Evolutionary conservation across 2,888 invertebrate genomes (phyloP).

Genomic region (Meiosimyza decipiens): DNA sequence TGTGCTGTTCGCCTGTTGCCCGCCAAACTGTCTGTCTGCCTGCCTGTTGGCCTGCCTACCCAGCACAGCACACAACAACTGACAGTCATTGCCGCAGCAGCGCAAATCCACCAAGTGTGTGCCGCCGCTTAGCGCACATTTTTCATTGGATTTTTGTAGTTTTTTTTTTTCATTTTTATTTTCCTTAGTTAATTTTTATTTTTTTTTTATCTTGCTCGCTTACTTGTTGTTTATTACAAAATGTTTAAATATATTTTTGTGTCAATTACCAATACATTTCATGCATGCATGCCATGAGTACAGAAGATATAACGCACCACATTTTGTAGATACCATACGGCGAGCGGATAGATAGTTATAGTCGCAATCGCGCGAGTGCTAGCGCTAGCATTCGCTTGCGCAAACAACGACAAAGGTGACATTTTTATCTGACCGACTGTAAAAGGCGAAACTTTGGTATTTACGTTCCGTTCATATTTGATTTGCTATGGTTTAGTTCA

Average conservation of each 20-base stretch:
- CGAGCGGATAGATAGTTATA: too few relatives aligned
- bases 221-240: slow-evolving; percentile 27
- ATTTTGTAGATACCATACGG: slow-evolving; percentile 10
- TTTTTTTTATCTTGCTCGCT: background rate
- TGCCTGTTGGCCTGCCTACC: slow-evolving; percentile 11
- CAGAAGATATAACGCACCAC: slow-evolving; percentile 9
- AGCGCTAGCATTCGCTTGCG: too few relatives aligned
- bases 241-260: slow-evolving; percentile 36
- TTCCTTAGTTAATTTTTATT: background rate
- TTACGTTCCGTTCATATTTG: too few relatives aligned
- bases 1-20: slow-evolving; percentile 13
- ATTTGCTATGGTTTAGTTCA: too few relatives aligned
- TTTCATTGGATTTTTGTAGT: background rate
- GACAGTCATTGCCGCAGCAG: slow-evolving; percentile 8
- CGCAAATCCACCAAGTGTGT: background rate
- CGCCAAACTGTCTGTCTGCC: slow-evolving; percentile 21
- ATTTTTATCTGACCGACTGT: too few relatives aligned
- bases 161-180: too few relatives aligned
- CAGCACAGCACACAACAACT: background rate
- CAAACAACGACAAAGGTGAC: too few relatives aligned
- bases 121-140: background rate
- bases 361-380: too few relatives aligned
- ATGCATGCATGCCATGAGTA: background rate
- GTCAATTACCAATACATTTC: slow-evolving; percentile 29
- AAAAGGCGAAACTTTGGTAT: too few relatives aligned